Evolutionary conservation across 2,113 vertebrate species (phyloP), one percentile per base, ranked within the genome.

Genomic region (Paedocypris sp.): DNA sequence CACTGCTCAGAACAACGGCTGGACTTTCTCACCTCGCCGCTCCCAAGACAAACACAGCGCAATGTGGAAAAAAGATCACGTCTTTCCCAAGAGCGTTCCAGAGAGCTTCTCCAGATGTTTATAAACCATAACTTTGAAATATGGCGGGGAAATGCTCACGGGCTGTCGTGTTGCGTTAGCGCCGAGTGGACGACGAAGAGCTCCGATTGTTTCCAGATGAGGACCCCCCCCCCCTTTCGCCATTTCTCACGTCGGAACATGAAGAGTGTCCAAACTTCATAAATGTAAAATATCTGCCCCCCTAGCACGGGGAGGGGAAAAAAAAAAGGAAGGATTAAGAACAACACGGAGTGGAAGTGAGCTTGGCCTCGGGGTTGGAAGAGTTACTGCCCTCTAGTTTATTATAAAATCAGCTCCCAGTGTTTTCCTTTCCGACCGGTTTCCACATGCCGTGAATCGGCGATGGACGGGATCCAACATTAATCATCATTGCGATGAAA

Each of bases 151-250:
- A 88, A 71, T 70, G 66, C 68, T 73, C 63, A 71, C 59, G 68
- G 59, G 63, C 73, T 77, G 67, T 73, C 75, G 73, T 57, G 58
- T 77, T 73, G 85, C 65, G 64, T 71, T 66, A 72, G 72, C 71
- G 64, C 64, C 70, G 69, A 73, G 46, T 87, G 88, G 88, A 89
- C 86, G 87, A 90, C 80, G 82, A 49, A 70, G 61, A 43, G 43
- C n/a, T 25, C 56, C 89, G 90, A 91, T 90, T 85, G 87, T 86
- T 90, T 89, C 87, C 89, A 91, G 88, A 90, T 90, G 89, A 89
- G 79, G 81, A 79, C 84, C 52, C 71, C 56, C 12, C 29, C 51
- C 41, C 28, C 50, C 54, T 47, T 13, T 57, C 22, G 38, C 28
- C 15, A 23, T 56, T 57, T 66, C 50, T 88, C 86, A 87, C 83